Percentiles rank a stretch among this genome's conserved stretches.
phyloP scores from a whole-genome alignment of 2,113 vertebrate species.

The Sebastes fasciatus region DNA sequence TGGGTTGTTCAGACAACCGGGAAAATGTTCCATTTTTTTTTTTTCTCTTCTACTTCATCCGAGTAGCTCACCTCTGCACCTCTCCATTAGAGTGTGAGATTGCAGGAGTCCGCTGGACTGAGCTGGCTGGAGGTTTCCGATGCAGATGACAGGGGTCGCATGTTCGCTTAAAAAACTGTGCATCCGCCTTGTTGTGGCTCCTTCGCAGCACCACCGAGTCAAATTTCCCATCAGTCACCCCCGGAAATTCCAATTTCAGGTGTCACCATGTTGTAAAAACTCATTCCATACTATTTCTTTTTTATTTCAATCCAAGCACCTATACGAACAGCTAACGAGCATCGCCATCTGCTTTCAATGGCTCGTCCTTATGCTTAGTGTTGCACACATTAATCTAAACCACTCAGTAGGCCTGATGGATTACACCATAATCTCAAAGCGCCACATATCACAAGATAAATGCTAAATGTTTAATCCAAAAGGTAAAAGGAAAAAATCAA shows the following conservation, averaged over 20 bases:
- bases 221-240: constrained; percentile 24
- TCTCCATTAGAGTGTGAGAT: constrained; percentile 80
- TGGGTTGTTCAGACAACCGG: constrained; percentile 72
- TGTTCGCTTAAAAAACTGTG: constrained; percentile 28
- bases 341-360: not conserved
- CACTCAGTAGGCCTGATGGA: constrained; percentile 38
- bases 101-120: constrained; percentile 50
- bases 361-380: constrained; percentile 29
- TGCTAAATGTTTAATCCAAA: constrained; percentile 57
- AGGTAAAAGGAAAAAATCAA: constrained; percentile 50
- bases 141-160: constrained; percentile 31
- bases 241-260: constrained; percentile 7
- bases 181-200: constrained; percentile 10
- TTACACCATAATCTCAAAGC: constrained; percentile 33
- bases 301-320: not conserved
- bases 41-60: constrained; percentile 50
- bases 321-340: not conserved
- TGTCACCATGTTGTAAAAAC: not conserved
- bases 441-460: constrained; percentile 50
- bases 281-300: not conserved
- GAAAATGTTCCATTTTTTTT: constrained; percentile 59
- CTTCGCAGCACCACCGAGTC: not conserved
- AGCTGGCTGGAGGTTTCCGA: constrained; percentile 24
- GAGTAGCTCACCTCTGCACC: constrained; percentile 68
- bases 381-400: constrained; percentile 18